A percentile compares a stretch with the other conserved stretches of the same genome.
Evolutionary conservation across 2,113 vertebrate genomes (phyloP).

Genomic region (Corythaeola cristata): DNA sequence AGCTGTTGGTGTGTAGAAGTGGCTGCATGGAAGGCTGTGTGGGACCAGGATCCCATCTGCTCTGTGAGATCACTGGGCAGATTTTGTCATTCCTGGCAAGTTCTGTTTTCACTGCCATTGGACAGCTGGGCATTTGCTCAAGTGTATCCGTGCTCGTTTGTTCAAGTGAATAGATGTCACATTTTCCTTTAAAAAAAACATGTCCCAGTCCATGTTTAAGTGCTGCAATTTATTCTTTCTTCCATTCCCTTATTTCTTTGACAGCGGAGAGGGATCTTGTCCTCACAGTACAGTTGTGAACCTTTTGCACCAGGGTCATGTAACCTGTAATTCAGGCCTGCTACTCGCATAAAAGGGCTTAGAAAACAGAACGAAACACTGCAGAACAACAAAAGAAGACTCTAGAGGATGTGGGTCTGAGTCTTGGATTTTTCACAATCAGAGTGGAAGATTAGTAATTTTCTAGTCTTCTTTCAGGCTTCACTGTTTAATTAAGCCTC

Average conservation of each 20-base stretch:
- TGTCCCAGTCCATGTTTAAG: not conserved
- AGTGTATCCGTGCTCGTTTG: not conserved
- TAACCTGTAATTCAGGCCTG: not conserved
- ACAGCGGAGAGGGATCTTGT: not conserved
- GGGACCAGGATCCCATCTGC: not conserved
- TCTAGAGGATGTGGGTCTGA: not conserved
- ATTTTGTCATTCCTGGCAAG: not conserved
- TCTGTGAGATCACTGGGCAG: accelerated
- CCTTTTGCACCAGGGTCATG: not conserved
- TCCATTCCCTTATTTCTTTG: not conserved
- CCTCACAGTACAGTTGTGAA: not conserved
- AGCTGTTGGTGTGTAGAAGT: accelerated
- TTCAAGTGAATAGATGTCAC: not conserved
- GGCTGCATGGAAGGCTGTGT: accelerated
- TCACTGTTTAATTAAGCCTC: not conserved
- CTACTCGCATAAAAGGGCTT: not conserved
- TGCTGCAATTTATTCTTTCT: not conserved
- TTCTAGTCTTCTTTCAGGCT: not conserved
- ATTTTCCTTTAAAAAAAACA: not conserved
- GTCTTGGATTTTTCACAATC: not conserved
- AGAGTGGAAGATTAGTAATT: not conserved
- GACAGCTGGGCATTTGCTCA: not conserved
- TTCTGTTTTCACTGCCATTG: not conserved
- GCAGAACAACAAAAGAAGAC: not conserved
- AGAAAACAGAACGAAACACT: not conserved